Evolutionary conservation across 2,797 vertebrate genomes (phyloP).

Genomic region (Pitangus sulphuratus): DNA sequence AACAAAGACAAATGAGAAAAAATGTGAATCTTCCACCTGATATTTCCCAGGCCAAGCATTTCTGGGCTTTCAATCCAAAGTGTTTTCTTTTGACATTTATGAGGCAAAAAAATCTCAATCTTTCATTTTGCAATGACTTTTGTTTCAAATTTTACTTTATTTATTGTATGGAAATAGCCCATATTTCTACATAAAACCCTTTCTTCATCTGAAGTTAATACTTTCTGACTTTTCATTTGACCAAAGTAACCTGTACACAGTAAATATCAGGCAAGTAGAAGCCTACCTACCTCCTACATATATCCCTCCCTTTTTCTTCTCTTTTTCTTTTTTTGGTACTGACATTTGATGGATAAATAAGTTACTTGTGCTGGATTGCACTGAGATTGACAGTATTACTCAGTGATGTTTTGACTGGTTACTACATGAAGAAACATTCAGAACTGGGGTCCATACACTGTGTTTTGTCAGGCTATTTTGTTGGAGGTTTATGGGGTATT

Average conservation of each 20-base stretch:
- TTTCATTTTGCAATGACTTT: not conserved
- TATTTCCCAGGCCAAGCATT: not conserved
- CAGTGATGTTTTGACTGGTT: not conserved
- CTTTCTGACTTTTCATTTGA: not conserved
- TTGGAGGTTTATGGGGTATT: fast-evolving
- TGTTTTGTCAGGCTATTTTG: not conserved
- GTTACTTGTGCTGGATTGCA: not conserved
- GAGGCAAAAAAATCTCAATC: not conserved
- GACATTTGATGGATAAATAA: not conserved
- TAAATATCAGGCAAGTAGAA: not conserved
- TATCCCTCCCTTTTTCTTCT: not conserved
- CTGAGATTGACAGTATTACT: not conserved
- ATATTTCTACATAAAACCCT: not conserved
- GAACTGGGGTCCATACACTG: not conserved
- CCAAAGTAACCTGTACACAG: not conserved
- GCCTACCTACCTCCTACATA: not conserved
- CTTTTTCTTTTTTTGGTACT: not conserved
- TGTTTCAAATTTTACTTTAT: not conserved
- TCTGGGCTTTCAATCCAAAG: not conserved
- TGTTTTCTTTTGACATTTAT: not conserved
- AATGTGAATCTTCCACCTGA: not conserved
- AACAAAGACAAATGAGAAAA: not conserved
- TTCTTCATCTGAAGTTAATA: not conserved
- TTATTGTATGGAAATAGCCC: not conserved
- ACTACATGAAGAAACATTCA: not conserved